These are phyloP conservation scores for Agelas oroides DNA, from an alignment of 37 sponge, comb jelly and placozoan genomes.

Conservation along the genomic window DNA sequence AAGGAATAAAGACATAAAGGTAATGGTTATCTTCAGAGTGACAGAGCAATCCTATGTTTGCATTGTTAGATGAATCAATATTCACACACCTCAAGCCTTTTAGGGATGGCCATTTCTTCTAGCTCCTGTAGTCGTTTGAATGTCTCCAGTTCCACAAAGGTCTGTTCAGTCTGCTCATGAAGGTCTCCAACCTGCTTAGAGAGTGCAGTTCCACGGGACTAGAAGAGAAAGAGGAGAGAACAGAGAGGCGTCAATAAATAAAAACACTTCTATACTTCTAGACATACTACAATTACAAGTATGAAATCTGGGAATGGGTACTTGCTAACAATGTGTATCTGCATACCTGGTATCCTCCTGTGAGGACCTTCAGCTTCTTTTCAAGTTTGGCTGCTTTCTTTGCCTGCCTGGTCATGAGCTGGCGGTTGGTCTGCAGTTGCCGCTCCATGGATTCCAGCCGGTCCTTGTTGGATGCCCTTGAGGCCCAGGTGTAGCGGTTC, in stretches of 20 bases:
- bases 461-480: conserved; percentile 86
- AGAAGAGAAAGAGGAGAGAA: neutral
- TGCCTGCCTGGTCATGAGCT: conserved; percentile 91
- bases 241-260: neutral
- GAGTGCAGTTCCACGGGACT: conserved; percentile 47
- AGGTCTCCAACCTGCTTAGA: conserved; percentile 85
- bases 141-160: conserved; percentile 81
- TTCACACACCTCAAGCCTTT: conserved; percentile 77
- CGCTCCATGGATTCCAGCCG: conserved; percentile 88
- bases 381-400: conserved; percentile 96
- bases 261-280: neutral
- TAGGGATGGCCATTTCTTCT: conserved; percentile 85
- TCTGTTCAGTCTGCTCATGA: conserved; percentile 90
- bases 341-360: conserved; percentile 89
- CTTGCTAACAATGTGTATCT: too few species aligned
- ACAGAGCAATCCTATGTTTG: too few species aligned
- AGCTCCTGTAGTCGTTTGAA: conserved; percentile 79
- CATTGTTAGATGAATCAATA: too few species aligned
- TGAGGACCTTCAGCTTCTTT: conserved; percentile 93
- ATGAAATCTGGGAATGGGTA: neutral
- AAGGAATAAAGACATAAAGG: too few species aligned
- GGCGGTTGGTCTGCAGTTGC: conserved; percentile 62
- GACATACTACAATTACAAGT: neutral
- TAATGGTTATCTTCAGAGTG: too few species aligned
- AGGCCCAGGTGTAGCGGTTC: conserved; percentile 90